These are phyloP conservation scores for Sarcophaga subvicina DNA, from an alignment of 2,888 invertebrate species.

Conservation along the genomic window DNA sequence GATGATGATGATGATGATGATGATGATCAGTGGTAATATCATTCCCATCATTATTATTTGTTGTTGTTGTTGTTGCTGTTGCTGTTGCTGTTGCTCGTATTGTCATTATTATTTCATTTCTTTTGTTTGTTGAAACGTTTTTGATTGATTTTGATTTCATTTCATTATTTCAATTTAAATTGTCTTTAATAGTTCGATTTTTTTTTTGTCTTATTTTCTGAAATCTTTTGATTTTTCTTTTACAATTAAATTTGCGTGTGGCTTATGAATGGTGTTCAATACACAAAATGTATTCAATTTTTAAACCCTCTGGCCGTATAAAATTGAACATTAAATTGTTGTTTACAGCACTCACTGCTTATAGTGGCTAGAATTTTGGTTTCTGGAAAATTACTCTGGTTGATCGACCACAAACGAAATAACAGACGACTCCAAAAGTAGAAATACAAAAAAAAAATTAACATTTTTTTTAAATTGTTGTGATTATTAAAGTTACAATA, in stretches of 20 bases:
- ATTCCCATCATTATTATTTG: background rate
- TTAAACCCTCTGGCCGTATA: slow-evolving; percentile 6
- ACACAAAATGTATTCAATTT: background rate
- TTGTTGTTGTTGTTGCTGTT: background rate
- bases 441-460: background rate
- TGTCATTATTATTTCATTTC: slow-evolving; percentile 48
- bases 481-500: background rate
- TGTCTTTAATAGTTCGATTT: background rate
- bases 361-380: slow-evolving; percentile 12
- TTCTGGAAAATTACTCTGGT: background rate
- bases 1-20: background rate
- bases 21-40: background rate
- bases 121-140: slow-evolving; percentile 69
- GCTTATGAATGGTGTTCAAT: background rate
- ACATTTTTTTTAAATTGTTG: background rate
- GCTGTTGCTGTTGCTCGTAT: background rate
- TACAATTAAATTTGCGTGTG: slow-evolving; percentile 52
- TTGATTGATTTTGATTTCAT: slow-evolving; percentile 67
- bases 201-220: background rate
- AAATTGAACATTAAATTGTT: slow-evolving; percentile 12
- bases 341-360: background rate
- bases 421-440: background rate
- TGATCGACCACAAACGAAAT: slow-evolving; percentile 7
- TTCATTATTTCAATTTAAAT: slow-evolving; percentile 41
- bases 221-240: background rate